Evolutionary conservation across 2,113 vertebrate species (phyloP).

Genomic region (Odocoileus virginianus): DNA sequence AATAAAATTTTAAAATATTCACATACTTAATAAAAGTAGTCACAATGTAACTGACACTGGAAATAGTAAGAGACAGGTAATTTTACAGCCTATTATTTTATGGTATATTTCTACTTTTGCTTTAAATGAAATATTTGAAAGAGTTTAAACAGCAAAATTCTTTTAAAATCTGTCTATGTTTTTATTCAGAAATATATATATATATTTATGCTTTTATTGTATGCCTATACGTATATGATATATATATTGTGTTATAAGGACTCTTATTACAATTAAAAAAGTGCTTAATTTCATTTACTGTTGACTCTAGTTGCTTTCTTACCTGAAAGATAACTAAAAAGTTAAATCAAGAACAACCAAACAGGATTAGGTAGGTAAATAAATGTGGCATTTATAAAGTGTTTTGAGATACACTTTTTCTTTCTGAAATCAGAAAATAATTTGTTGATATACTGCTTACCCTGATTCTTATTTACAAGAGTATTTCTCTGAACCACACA

Average conservation of each 20-base stretch:
- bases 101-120: neutral
- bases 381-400: neutral
- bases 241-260: neutral
- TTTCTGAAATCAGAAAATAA: neutral
- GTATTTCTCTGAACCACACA: neutral
- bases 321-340: neutral
- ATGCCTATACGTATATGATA: neutral
- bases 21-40: neutral
- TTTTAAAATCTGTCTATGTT: neutral
- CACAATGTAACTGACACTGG: neutral
- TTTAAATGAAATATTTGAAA: conserved; percentile 38
- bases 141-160: conserved; percentile 55
- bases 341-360: neutral
- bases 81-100: neutral
- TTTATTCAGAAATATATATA: neutral
- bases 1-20: neutral
- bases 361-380: neutral
- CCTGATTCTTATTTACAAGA: neutral
- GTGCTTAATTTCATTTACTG: neutral
- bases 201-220: neutral
- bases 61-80: neutral
- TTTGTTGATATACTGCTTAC: neutral
- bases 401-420: neutral
- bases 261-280: neutral
- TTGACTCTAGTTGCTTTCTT: neutral